Evolutionary conservation across 2,888 invertebrate genomes (phyloP).

Genomic region (Flexamia atlantica): DNA sequence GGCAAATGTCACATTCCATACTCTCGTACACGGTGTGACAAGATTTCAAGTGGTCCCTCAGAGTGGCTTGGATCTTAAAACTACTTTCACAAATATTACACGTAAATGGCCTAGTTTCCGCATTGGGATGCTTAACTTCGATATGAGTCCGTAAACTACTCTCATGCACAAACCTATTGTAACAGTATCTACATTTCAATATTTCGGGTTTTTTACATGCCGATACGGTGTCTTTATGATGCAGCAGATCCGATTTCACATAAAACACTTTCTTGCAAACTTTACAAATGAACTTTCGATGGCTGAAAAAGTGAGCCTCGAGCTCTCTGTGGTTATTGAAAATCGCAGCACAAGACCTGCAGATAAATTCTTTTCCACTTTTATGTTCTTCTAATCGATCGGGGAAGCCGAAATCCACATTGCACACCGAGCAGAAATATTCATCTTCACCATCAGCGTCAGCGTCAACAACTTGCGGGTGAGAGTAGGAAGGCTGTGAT

Average conservation of each 20-base stretch:
- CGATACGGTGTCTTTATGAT: neutral
- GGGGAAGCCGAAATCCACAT: constrained; percentile 22
- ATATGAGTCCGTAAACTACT: neutral
- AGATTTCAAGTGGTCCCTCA: neutral
- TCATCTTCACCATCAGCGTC: constrained; percentile 1
- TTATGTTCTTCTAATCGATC: constrained; percentile 15
- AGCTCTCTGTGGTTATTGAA: constrained; percentile 26
- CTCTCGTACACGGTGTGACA: constrained; percentile 16
- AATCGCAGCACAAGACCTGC: constrained; percentile 3
- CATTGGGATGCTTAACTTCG: neutral
- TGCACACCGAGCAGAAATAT: constrained; percentile 4
- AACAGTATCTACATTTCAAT: constrained; percentile 20
- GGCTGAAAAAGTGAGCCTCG: constrained; percentile 9
- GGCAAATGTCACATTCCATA: constrained; percentile 47
- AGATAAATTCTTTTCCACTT: constrained; percentile 25
- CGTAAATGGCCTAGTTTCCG: neutral
- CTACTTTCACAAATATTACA: neutral
- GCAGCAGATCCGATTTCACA: neutral
- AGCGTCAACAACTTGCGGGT: neutral
- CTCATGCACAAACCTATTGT: constrained; percentile 33
- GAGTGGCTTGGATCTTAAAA: neutral
- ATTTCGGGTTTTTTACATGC: neutral
- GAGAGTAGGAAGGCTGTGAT: neutral
- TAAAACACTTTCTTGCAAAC: constrained; percentile 23
- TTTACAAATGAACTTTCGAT: constrained; percentile 16